A percentile compares a stretch with the other conserved stretches of the same genome.
phyloP scores from a whole-genome alignment of 2,797 vertebrate species.

The Coreius guichenoti region DNA sequence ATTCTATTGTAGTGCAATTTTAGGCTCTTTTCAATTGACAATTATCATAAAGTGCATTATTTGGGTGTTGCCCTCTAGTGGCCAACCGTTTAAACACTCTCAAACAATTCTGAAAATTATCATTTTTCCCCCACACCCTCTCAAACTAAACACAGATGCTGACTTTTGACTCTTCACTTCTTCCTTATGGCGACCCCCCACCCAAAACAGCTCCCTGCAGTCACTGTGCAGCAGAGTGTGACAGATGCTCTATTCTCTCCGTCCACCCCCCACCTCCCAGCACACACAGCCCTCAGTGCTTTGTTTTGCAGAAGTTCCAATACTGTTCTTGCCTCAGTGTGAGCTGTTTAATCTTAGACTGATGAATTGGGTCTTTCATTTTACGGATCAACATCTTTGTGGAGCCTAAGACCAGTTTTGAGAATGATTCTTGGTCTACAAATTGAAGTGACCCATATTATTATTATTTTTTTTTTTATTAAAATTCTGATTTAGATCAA shows the following conservation, averaged over 20 bases:
- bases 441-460: not conserved
- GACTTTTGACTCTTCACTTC: constrained; percentile 38
- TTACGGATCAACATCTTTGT: constrained; percentile 29
- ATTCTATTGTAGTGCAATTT: not conserved
- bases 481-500: not conserved
- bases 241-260: constrained; percentile 43
- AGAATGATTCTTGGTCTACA: not conserved
- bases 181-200: constrained; percentile 26
- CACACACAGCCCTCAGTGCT: constrained; percentile 12
- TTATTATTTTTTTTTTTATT: not conserved
- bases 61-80: constrained; percentile 8
- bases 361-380: constrained; percentile 30
- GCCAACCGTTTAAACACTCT: not conserved
- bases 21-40: not conserved
- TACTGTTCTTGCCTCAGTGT: constrained; percentile 12
- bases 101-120: not conserved
- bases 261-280: constrained; percentile 22
- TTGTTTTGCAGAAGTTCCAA: constrained; percentile 37
- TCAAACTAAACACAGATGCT: constrained; percentile 34
- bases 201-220: constrained; percentile 30
- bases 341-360: constrained; percentile 30
- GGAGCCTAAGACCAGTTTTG: constrained; percentile 8
- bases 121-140: not conserved
- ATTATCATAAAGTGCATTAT: not conserved
- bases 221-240: constrained; percentile 45